A percentile compares a stretch with the other conserved stretches of the same genome.
These are phyloP conservation scores for Volucella bombylans DNA, from an alignment of 2,888 invertebrate species.

Conservation along the genomic window DNA sequence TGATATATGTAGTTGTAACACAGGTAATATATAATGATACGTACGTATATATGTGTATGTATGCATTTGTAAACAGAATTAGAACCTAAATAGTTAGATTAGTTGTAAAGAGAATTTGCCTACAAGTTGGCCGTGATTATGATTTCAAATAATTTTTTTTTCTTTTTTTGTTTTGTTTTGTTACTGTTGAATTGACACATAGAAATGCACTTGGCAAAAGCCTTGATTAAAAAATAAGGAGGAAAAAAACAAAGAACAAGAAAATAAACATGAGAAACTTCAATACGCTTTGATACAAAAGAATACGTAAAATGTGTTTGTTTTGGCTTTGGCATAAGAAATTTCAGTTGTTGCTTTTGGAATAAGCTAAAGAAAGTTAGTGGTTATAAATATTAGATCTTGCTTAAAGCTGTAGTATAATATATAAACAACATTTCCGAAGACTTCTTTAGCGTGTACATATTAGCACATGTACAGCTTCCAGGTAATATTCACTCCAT, in stretches of 20 bases:
- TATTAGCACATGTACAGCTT: no score
- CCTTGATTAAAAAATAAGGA: slow-evolving; percentile 26
- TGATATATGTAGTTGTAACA: slow-evolving; percentile 37
- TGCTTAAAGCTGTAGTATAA: background rate
- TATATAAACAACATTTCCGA: no score
- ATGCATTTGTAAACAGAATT: slow-evolving; percentile 60
- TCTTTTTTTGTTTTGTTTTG: slow-evolving; percentile 54
- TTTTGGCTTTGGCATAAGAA: no score
- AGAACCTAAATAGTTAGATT: slow-evolving; percentile 67
- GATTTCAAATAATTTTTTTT: slow-evolving; percentile 38
- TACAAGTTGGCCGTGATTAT: slow-evolving; percentile 66
- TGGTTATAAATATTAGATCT: background rate
- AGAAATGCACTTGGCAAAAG: slow-evolving; percentile 55
- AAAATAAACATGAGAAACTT: slow-evolving; percentile 59
- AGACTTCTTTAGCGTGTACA: no score
- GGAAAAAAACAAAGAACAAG: slow-evolving; percentile 37
- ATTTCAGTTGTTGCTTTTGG: no score
- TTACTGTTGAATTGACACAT: slow-evolving; percentile 58
- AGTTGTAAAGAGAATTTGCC: slow-evolving; percentile 62
- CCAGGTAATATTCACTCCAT: no score
- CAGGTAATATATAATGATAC: slow-evolving; percentile 33
- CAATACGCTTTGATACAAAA: slow-evolving; percentile 68
- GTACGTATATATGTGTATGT: slow-evolving; percentile 53
- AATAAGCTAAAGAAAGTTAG: no score
- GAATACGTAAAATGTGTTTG: background rate